phyloP scores from a whole-genome alignment of 2,113 vertebrate species.

The Gasterosteus aculeatus region DNA sequence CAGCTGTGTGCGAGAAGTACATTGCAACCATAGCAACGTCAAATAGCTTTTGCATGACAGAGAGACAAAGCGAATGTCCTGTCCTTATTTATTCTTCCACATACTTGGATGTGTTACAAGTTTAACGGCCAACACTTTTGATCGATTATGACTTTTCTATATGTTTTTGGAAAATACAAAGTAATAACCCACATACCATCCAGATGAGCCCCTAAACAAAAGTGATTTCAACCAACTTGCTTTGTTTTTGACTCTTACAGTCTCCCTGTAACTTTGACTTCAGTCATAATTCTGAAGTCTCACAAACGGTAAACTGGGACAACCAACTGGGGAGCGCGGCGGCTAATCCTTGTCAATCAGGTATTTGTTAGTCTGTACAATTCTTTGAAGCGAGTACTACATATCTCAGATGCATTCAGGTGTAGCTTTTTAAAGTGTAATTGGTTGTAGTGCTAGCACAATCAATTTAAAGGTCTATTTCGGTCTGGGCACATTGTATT shows the following conservation, averaged over 20 bases:
- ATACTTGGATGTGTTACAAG: not conserved
- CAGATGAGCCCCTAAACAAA: not conserved
- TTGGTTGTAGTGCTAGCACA: constrained; percentile 27
- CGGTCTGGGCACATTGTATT: constrained; percentile 44
- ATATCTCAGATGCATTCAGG: constrained; percentile 35
- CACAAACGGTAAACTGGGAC: not conserved
- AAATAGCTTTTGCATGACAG: constrained; percentile 23
- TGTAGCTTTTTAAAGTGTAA: constrained; percentile 35
- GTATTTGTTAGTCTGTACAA: constrained; percentile 26
- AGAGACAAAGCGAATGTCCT: constrained; percentile 19
- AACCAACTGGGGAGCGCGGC: constrained; percentile 3
- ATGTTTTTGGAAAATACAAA: not conserved
- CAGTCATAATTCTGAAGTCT: not conserved
- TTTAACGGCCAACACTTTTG: not conserved
- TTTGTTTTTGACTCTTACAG: too few relatives aligned
- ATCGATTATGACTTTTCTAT: not conserved
- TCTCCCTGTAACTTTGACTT: not conserved
- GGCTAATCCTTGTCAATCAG: constrained; percentile 26
- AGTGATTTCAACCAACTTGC: not conserved
- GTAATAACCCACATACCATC: not conserved
- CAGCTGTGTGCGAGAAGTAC: constrained; percentile 4
- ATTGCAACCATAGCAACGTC: constrained; percentile 24
- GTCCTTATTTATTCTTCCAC: not conserved
- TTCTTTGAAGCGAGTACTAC: constrained; percentile 33
- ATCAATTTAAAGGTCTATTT: constrained; percentile 59